Evolutionary conservation across 2,888 invertebrate genomes (phyloP).

Genomic region (Mimas tiliae): DNA sequence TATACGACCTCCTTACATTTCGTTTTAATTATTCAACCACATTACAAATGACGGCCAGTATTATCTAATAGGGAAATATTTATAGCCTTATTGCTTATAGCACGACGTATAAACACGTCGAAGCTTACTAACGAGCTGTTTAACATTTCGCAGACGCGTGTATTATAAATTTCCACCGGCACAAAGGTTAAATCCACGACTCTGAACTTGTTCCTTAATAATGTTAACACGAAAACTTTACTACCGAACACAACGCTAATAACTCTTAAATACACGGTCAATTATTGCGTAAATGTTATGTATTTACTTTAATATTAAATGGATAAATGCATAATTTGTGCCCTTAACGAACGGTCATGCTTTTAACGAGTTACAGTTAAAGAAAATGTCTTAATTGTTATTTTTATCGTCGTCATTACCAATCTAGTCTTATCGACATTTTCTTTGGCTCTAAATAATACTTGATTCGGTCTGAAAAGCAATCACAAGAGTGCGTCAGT

Average conservation of each 20-base stretch:
- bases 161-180: conserved; percentile 55
- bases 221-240: conserved; percentile 24
- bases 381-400: not conserved
- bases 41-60: not conserved
- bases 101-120: conserved; percentile 34
- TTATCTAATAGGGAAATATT: conserved; percentile 41
- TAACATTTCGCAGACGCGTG: conserved; percentile 57
- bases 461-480: no score
- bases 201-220: conserved; percentile 14
- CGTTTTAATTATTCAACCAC: conserved; percentile 5
- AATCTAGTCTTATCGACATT: not conserved
- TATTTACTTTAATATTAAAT: not conserved
- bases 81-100: conserved; percentile 40
- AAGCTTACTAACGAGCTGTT: conserved; percentile 59
- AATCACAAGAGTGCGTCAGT: no score
- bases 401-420: not conserved
- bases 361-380: not conserved
- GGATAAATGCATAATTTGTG: not conserved
- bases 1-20: not conserved
- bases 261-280: conserved; percentile 12
- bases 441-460: not conserved
- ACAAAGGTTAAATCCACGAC: conserved; percentile 49
- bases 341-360: not conserved
- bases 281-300: conserved; percentile 7
- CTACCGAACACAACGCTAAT: conserved; percentile 3